Percentiles rank a stretch among this genome's conserved stretches.
These are phyloP conservation scores for Entomyzon cyanotis DNA, from an alignment of 2,113 vertebrate genomes.

Conservation along the genomic window DNA sequence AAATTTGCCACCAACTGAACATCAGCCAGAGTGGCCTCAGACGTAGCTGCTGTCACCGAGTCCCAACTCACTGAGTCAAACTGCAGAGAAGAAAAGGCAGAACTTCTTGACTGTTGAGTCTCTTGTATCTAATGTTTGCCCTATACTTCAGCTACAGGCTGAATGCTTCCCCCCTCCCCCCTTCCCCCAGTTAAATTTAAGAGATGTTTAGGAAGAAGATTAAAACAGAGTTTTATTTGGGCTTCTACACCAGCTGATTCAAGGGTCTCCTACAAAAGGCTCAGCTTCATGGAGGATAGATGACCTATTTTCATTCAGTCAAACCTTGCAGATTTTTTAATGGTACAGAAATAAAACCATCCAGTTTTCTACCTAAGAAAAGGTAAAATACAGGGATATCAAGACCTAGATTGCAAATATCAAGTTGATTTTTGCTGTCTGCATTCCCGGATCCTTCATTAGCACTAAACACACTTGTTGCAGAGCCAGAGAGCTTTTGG, in stretches of 20 bases:
- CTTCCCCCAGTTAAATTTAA: background rate
- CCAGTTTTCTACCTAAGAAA: background rate
- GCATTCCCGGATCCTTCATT: background rate
- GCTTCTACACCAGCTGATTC: background rate
- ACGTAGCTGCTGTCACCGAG: rapidly evolving
- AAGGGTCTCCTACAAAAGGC: background rate
- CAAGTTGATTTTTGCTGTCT: background rate
- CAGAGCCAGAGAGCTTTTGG: background rate
- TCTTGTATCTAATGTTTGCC: background rate
- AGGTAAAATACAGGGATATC: background rate
- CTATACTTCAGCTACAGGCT: background rate
- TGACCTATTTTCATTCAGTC: background rate
- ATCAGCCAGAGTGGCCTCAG: background rate
- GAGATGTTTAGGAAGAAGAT: background rate
- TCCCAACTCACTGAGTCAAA: background rate
- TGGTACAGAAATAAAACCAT: background rate
- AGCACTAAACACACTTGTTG: background rate
- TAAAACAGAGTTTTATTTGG: background rate
- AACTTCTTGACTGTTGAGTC: background rate
- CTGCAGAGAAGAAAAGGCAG: background rate
- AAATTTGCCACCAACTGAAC: background rate
- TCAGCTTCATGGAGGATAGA: background rate
- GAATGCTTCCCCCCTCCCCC: background rate
- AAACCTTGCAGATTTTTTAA: background rate
- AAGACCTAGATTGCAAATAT: background rate